Evolutionary conservation across 2,113 vertebrate genomes (phyloP).

Genomic region (Sterrhoptilus dennistouni): DNA sequence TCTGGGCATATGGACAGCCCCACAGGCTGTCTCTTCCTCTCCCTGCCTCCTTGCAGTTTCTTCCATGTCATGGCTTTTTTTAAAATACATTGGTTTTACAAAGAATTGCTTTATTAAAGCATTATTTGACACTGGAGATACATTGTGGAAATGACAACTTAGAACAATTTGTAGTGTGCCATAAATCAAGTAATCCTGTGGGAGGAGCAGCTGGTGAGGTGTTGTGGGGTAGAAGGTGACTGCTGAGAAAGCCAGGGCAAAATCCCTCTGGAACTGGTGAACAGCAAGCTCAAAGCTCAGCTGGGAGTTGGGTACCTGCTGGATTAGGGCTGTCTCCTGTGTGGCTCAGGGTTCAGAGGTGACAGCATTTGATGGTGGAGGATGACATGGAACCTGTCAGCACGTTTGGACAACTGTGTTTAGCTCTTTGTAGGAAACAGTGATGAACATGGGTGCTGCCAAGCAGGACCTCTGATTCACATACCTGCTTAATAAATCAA

Average conservation of each 20-base stretch:
- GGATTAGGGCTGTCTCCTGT: background rate
- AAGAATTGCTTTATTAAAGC: background rate
- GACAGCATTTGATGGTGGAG: background rate
- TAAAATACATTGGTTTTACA: background rate
- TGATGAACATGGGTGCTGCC: background rate
- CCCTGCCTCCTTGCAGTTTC: background rate
- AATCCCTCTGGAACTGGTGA: background rate
- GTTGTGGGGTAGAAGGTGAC: background rate
- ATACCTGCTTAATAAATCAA: background rate
- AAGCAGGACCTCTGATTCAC: background rate
- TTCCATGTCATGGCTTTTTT: background rate
- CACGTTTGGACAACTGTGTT: fast-evolving
- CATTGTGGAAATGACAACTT: background rate
- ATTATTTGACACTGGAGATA: background rate
- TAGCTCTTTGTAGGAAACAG: background rate
- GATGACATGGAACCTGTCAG: background rate
- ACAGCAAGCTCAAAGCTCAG: background rate
- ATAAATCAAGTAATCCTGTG: background rate
- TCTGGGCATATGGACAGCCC: background rate
- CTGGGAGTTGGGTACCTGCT: background rate
- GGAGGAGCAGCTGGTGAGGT: background rate
- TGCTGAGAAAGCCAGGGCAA: background rate
- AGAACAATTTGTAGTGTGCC: background rate
- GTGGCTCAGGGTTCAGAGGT: background rate
- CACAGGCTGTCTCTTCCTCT: background rate